These are phyloP conservation scores for Harpalus rufipes DNA, from an alignment of 2,888 invertebrate species.

Conservation along the genomic window DNA sequence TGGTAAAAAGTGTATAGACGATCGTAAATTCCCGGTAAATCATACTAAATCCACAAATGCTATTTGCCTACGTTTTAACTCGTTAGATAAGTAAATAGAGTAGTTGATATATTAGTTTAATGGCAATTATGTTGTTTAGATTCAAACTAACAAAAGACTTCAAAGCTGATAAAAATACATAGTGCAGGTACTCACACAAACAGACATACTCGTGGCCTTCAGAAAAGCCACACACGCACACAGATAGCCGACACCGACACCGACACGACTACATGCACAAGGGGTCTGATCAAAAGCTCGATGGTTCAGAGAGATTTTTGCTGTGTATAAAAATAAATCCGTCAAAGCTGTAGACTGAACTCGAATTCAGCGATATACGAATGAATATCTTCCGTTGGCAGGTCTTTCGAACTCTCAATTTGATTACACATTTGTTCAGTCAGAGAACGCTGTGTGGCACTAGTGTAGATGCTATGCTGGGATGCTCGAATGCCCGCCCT, in stretches of 20 bases:
- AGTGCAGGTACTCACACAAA: conserved; percentile 49
- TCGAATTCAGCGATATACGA: conserved; percentile 69
- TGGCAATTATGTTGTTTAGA: conserved; percentile 48
- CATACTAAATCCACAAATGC: conserved; percentile 2
- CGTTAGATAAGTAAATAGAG: conserved; percentile 4
- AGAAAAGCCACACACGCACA: conserved; percentile 18
- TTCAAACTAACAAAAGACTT: conserved; percentile 56
- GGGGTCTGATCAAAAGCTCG: conserved; percentile 71
- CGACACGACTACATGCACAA: conserved; percentile 58
- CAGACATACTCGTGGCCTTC: conserved; percentile 16
- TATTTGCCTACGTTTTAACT: conserved; percentile 4
- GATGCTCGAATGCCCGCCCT: background rate
- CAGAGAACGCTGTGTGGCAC: conserved; percentile 50
- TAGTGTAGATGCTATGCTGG: conserved; percentile 31
- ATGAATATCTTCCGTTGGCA: conserved; percentile 69
- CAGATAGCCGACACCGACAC: background rate
- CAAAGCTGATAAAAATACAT: conserved; percentile 64
- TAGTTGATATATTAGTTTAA: conserved; percentile 42
- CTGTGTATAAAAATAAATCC: conserved; percentile 72
- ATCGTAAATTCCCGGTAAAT: background rate
- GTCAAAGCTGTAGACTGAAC: conserved; percentile 71
- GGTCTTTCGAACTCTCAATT: conserved; percentile 66
- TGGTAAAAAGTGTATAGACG: conserved; percentile 14
- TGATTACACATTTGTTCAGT: conserved; percentile 68
- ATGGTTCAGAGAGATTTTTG: conserved; percentile 72